Conservation (phyloP, 2,797 vertebrate species). For the Gadopsis bispinosus region DNA sequence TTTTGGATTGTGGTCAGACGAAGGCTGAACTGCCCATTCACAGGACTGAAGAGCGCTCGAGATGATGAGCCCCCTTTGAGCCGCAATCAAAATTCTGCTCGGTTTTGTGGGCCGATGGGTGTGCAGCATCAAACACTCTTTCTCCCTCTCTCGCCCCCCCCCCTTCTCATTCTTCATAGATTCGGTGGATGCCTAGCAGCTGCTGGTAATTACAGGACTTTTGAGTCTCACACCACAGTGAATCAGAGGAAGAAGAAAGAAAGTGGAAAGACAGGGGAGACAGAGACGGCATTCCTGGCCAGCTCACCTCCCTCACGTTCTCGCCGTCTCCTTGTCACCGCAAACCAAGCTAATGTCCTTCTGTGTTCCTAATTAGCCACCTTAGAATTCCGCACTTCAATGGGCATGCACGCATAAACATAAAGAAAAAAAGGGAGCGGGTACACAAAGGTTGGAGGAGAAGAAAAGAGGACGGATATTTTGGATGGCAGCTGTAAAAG, state of each 20-base stretch:
- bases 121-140: constrained; percentile 74
- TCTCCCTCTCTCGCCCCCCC: constrained; percentile 21
- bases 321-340: constrained; percentile 48
- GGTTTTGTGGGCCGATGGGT: constrained; percentile 70
- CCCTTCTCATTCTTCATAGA: constrained; percentile 55
- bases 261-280: constrained; percentile 50
- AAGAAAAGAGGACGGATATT: constrained; percentile 61
- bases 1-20: constrained; percentile 74
- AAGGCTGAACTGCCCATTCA: constrained; percentile 65
- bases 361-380: constrained; percentile 82
- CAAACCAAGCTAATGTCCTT: constrained; percentile 74
- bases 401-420: constrained; percentile 39
- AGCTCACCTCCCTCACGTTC: constrained; percentile 37
- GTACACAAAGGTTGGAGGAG: constrained; percentile 19
- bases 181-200: constrained; percentile 79
- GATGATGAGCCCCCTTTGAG: constrained; percentile 82
- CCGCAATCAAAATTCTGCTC: constrained; percentile 78
- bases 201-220: constrained; percentile 85
- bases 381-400: constrained; percentile 66
- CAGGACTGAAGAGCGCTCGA: constrained; percentile 73
- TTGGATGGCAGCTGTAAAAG: constrained; percentile 69
- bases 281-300: constrained; percentile 66
- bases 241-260: constrained; percentile 67
- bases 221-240: constrained; percentile 67
- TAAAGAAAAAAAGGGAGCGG: constrained; percentile 48